Base-by-base conservation (phyloP, 2,888 invertebrate species). In the Margaritifera margaritifera region DNA sequence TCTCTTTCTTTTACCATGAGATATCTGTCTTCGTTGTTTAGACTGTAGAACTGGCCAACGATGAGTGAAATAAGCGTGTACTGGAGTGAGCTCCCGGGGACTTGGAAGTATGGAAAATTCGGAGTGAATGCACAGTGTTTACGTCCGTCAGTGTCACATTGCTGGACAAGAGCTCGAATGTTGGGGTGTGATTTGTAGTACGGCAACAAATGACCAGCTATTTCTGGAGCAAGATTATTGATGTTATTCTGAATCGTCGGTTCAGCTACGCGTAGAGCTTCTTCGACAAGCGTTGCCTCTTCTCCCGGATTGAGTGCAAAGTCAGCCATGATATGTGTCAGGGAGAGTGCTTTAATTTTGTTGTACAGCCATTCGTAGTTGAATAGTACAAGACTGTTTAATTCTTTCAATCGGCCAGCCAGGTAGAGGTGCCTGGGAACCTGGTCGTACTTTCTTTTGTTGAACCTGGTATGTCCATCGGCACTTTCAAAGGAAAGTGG, bases 281-380 rank as follows among this genome's bases (percentile, higher is more conserved):
- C 81, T 67, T 84, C 85, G 8, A 89, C 86, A 4, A 89, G 75
- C 1, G 77, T 80, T 2, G 85, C 85, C 64, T 89, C 88, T 27
- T 81, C 80, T 15, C 86, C 78, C 0, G 87, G 86, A 63, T 86
- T 86, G 11, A 89, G 80, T 1, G 77, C 78, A 69, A 88, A 87
- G 71, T 89, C 89, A 6, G 78, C 80, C 68, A 89, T 75, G 31
- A 87, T 84, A 66, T 86, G 85, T 62, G 87, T 83, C 65, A 89
- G 66, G 0, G 88, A 87, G 24, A 89, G 72, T 1, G 88, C 87
- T 67, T 84, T 86, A 18, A 85, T 85, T 72, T 89, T 89, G 77
- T 82, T 86, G 78, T 87, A 86, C 60, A 90, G 70, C 89, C 89
- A 90, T 63, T 88, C 87, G 69, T 88, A 90, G 73, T 85, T 87